Percentiles rank a stretch among this genome's conserved stretches.
Conservation (phyloP, 2,888 invertebrate species). For the Crocallis elinguaria region DNA sequence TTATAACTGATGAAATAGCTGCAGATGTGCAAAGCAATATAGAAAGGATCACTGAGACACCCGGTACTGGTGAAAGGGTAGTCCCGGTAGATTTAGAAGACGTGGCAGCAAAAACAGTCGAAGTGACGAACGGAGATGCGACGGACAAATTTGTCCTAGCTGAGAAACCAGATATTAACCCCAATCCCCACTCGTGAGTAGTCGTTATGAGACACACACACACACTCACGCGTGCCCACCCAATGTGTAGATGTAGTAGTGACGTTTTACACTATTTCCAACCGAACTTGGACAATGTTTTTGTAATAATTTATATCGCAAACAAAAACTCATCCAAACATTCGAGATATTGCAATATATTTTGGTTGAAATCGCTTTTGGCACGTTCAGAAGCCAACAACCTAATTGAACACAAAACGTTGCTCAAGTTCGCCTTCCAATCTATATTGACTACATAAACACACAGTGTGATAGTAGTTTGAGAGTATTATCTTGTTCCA, state of each 20-base stretch:
- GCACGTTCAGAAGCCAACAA: neutral
- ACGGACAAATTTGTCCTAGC: conserved; percentile 61
- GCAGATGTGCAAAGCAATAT: neutral
- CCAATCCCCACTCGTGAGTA: conserved; percentile 84
- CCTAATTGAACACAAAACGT: conserved; percentile 19
- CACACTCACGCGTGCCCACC: conserved; percentile 60
- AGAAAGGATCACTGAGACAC: conserved; percentile 20
- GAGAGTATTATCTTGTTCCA: conserved; percentile 80
- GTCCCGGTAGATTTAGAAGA: conserved; percentile 40
- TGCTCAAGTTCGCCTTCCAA: conserved; percentile 44
- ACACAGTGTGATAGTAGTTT: conserved; percentile 53
- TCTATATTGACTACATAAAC: conserved; percentile 38
- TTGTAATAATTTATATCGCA: neutral
- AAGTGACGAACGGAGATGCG: conserved; percentile 30
- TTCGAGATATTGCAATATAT: neutral
- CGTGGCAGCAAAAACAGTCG: conserved; percentile 17
- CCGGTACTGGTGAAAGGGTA: conserved; percentile 39
- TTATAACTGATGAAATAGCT: neutral
- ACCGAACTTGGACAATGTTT: conserved; percentile 23
- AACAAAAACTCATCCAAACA: neutral
- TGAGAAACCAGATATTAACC: conserved; percentile 69
- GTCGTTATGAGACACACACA: conserved; percentile 55
- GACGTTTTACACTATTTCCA: conserved; percentile 45
- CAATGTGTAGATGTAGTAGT: conserved; percentile 37
- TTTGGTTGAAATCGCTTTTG: neutral